These are phyloP conservation scores for Heliconius ismenius DNA, from an alignment of 2,888 invertebrate genomes.

Conservation along the genomic window DNA sequence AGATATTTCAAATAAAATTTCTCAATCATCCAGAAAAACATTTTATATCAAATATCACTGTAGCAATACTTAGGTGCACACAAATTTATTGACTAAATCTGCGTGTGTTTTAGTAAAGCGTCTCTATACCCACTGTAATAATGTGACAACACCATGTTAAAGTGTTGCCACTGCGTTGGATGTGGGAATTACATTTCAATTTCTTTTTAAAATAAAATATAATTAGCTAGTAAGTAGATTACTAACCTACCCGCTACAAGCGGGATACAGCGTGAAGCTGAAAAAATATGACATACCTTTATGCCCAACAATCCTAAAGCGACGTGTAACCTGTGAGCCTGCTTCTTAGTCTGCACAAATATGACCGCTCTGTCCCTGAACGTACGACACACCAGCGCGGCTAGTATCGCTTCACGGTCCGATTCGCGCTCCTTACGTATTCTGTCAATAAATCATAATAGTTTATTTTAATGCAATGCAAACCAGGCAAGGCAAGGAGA, in stretches of 20 bases:
- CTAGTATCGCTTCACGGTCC: constrained; percentile 94
- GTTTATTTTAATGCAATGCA: no score
- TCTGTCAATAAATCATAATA: constrained; percentile 62
- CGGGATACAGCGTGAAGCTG: neutral
- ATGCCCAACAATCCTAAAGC: constrained; percentile 94
- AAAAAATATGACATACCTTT: constrained; percentile 80
- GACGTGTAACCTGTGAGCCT: constrained; percentile 96
- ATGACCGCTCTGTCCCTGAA: constrained; percentile 96
- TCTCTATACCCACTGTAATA: constrained; percentile 4
- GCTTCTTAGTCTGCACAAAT: constrained; percentile 97
- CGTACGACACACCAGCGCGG: constrained; percentile 84
- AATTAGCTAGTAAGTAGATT: no score
- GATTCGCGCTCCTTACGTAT: constrained; percentile 94
- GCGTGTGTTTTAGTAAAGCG: constrained; percentile 15
- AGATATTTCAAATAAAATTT: no score
- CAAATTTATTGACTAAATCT: constrained; percentile 7
- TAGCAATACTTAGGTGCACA: constrained; percentile 19
- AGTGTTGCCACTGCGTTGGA: constrained; percentile 19
- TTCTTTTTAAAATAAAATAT: neutral
- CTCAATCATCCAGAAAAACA: no score
- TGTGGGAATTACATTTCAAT: neutral
- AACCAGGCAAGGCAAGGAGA: neutral
- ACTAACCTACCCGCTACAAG: neutral
- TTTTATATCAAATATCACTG: neutral
- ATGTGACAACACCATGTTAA: constrained; percentile 13